These are phyloP conservation scores for Rhinogobius similis DNA, from an alignment of 2,113 vertebrate species.

Conservation along the genomic window DNA sequence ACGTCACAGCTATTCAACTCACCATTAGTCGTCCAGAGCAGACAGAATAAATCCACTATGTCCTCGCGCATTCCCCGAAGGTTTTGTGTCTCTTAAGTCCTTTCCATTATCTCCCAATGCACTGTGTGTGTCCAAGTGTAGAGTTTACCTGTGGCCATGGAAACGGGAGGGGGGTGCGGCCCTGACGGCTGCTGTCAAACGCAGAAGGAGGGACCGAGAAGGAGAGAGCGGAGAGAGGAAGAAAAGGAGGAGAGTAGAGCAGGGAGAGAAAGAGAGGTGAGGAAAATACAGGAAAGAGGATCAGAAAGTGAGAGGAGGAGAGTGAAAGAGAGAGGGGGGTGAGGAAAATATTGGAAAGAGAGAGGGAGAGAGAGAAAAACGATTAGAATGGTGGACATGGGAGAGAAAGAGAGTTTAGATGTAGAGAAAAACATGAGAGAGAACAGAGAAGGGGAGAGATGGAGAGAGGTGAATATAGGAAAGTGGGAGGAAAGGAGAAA, in stretches of 20 bases:
- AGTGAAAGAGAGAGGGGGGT: not conserved
- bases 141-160: constrained; percentile 75
- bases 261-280: not conserved
- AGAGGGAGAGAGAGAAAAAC: not conserved
- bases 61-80: not conserved
- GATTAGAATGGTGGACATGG: not conserved
- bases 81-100: constrained; percentile 14
- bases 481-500: no score
- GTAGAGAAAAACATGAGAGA: not conserved
- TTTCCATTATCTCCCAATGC: constrained; percentile 17
- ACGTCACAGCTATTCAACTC: constrained; percentile 18
- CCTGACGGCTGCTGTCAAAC: constrained; percentile 31
- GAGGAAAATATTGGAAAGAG: no score
- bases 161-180: constrained; percentile 27
- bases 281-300: not conserved
- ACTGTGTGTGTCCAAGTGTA: constrained; percentile 7
- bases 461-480: no score
- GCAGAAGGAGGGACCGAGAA: constrained; percentile 5
- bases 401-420: not conserved
- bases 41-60: constrained; percentile 13
- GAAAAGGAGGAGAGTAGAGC: constrained; percentile 11
- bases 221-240: not conserved
- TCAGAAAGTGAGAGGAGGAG: not conserved
- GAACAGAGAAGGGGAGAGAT: no score
- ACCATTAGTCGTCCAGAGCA: constrained; percentile 24